These are phyloP conservation scores for Cosmia pyralina DNA, from an alignment of 2,888 invertebrate species.

Conservation along the genomic window DNA sequence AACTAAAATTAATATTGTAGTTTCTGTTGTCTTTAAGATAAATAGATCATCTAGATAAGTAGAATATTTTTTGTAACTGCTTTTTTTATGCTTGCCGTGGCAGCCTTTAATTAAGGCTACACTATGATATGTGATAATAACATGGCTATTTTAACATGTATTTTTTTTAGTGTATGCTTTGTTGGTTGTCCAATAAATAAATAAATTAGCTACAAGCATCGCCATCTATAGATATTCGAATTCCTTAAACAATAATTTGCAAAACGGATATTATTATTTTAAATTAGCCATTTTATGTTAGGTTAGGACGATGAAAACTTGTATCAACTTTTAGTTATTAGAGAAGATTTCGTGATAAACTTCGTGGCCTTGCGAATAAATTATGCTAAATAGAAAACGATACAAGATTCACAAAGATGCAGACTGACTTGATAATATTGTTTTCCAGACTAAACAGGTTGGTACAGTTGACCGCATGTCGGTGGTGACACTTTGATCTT, in stretches of 20 bases:
- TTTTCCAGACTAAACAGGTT: background rate
- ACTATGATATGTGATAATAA: no score
- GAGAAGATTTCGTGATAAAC: conserved; percentile 12
- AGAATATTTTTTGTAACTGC: no score
- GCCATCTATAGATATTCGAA: background rate
- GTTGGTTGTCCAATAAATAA: no score
- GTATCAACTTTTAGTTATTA: conserved; percentile 7
- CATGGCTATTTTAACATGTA: no score
- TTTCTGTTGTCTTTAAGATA: no score
- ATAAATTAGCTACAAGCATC: background rate
- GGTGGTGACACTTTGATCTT: background rate
- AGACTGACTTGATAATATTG: background rate
- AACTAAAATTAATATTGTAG: no score
- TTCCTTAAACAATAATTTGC: background rate
- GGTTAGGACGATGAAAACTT: conserved; percentile 1
- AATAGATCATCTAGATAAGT: no score
- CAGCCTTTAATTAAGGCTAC: no score
- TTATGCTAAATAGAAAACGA: conserved; percentile 48
- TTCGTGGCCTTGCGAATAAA: conserved; percentile 41
- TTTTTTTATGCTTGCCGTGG: no score
- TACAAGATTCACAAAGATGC: conserved; percentile 15
- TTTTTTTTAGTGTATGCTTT: no score
- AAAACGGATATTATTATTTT: background rate
- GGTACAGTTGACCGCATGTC: background rate
- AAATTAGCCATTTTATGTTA: background rate